Percentiles rank a stretch among this genome's conserved stretches.
Conservation (phyloP, 2,113 vertebrate genomes). For the Prionailurus viverrinus region DNA sequence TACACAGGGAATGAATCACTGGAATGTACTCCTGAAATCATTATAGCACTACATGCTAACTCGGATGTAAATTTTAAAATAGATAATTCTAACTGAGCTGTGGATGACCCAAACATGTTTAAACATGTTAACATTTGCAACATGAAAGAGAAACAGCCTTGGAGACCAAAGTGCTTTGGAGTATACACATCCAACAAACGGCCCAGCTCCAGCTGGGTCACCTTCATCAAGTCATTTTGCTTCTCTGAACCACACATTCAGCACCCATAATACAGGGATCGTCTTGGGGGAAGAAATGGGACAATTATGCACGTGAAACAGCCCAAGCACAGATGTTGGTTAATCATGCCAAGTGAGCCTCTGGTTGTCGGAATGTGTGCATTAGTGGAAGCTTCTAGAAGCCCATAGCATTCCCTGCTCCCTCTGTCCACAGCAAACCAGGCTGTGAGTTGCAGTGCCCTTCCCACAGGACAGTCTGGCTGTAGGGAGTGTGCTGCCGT, state of each 20-base stretch:
- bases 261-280: background rate
- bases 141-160: background rate
- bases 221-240: background rate
- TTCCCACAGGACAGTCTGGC: background rate
- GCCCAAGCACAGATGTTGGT: background rate
- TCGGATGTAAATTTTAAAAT: too few relatives aligned
- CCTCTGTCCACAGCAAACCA: background rate
- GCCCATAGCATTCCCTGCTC: background rate
- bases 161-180: background rate
- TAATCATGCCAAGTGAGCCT: accelerated
- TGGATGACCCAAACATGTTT: background rate
- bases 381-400: background rate
- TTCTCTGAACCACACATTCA: background rate
- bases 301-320: accelerated
- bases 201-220: background rate
- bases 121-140: background rate
- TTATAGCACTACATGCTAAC: background rate
- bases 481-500: too few relatives aligned
- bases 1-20: too few relatives aligned
- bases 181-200: background rate
- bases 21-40: background rate
- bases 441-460: accelerated
- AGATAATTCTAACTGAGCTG: background rate
- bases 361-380: background rate
- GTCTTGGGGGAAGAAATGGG: background rate